A percentile compares a stretch with the other conserved stretches of the same genome.
Evolutionary conservation across 2,888 invertebrate genomes (phyloP).

Genomic region (Cataglyphis rosenhaueri): DNA sequence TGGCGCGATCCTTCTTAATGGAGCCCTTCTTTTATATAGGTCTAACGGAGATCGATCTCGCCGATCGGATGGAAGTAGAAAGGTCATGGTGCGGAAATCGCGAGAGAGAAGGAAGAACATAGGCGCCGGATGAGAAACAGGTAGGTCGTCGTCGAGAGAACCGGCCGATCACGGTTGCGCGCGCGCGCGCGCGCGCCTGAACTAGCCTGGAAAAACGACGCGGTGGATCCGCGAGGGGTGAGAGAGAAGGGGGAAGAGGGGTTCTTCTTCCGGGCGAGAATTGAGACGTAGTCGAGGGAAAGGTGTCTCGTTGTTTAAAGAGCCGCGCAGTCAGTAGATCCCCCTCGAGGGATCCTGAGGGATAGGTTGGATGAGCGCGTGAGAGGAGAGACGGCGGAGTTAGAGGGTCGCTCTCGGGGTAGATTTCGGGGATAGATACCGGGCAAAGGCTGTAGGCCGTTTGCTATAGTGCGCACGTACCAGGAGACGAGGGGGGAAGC

Average conservation of each 20-base stretch:
- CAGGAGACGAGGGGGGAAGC: conserved; percentile 49
- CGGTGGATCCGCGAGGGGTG: conserved; percentile 60
- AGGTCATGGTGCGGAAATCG: conserved; percentile 63
- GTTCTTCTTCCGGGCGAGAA: conserved; percentile 75
- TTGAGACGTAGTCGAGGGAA: conserved; percentile 76
- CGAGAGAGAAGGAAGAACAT: conserved; percentile 45
- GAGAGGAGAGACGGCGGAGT: conserved; percentile 54
- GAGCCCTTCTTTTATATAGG: conserved; percentile 38
- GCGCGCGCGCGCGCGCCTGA: conserved; percentile 47
- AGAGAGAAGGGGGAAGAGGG: not conserved
- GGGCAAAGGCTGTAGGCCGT: conserved; percentile 76
- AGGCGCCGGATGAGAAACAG: not conserved
- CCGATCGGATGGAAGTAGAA: conserved; percentile 21
- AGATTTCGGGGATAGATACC: conserved; percentile 76
- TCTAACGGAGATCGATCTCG: conserved; percentile 60
- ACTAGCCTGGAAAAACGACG: conserved; percentile 69
- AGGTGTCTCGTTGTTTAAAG: conserved; percentile 78
- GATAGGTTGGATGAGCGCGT: conserved; percentile 51
- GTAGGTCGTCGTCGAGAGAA: conserved; percentile 15
- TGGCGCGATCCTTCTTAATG: conserved; percentile 20
- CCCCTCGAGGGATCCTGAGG: conserved; percentile 71
- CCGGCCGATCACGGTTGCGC: conserved; percentile 29
- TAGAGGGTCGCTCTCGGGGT: conserved; percentile 60
- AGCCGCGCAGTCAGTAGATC: conserved; percentile 74
- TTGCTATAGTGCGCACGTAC: conserved; percentile 71